Base-by-base conservation (phyloP, 2,797 vertebrate genomes). In the Muscicapa striata region DNA sequence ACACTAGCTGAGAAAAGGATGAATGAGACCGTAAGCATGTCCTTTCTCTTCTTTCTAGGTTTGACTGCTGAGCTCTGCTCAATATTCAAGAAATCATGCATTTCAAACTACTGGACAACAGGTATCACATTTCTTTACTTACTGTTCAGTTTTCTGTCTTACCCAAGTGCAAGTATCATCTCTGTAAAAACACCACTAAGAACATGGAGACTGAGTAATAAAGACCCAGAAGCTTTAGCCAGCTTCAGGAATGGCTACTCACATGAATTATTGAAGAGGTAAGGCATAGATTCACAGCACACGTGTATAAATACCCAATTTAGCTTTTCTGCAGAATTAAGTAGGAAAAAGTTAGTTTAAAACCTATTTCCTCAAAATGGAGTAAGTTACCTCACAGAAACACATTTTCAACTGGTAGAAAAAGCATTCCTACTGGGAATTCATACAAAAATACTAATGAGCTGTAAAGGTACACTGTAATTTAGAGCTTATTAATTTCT, bases 401-500 rank as follows among this genome's bases (percentile, higher is more conserved):
- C 7, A 74, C 6, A 61, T 77, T 80, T 93, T 87, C 76, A 70
- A 61, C 26, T 63, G 24, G 22, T 19, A 74, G 23, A 88, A 64
- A 84, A 81, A 75, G 34, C 6, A 57, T 34, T 90, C 61, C 69
- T 84, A 67, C 19, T 18, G 66, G 64, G 85, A 91, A 83, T 91
- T 68, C 26, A 70, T 24, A 83, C 24, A 83, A 63, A 94, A 69
- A 36, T 80, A 90, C 61, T 93, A 91, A 91, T 58, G 66, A 93
- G 73, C 54, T 91, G 30, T 48, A 86, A 94, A 90, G 49, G 22
- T 74, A 90, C 49, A 86, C 16, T 17, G 24, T 51, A 96, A 88
- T 88, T 88, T 62, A 90, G 34, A 78, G 62, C 30, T 88, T 88
- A 81, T 62, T 86, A 81, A 91, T 90, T 92, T 78, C 26, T 88